A percentile compares a stretch with the other conserved stretches of the same genome.
These are phyloP conservation scores for Leptoteleia sp. DNA, from an alignment of 1,140 invertebrate species.

Conservation along the genomic window DNA sequence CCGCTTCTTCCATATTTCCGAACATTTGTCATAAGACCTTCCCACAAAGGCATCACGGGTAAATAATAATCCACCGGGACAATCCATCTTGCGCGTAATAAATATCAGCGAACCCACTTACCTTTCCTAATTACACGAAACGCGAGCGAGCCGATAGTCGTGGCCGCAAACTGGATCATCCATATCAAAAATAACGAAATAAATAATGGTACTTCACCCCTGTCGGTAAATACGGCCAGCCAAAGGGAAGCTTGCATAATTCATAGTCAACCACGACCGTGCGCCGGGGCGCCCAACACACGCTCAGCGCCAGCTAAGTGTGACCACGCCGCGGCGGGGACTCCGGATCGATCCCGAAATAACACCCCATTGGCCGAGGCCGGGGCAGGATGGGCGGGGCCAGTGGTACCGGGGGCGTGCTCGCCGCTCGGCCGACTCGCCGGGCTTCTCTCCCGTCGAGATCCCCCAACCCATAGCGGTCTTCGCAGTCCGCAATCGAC, in stretches of 20 bases:
- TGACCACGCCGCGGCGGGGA: not conserved
- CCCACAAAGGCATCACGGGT: not conserved
- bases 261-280: slow-evolving; percentile 32
- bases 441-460: slow-evolving; percentile 27
- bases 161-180: slow-evolving; percentile 28
- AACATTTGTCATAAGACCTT: no score
- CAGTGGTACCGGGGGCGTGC: not conserved
- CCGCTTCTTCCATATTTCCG: no score
- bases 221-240: slow-evolving; percentile 43
- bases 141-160: not conserved
- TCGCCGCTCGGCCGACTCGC: not conserved
- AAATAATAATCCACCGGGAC: not conserved
- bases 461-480: slow-evolving; percentile 17
- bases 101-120: not conserved
- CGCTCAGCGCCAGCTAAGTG: not conserved
- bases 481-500: slow-evolving; percentile 38
- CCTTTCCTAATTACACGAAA: slow-evolving; percentile 25
- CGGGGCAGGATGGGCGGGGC: not conserved
- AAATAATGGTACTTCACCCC: slow-evolving; percentile 40
- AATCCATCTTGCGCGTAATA: not conserved
- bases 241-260: slow-evolving; percentile 51
- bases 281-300: slow-evolving; percentile 8
- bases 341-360: slow-evolving; percentile 18
- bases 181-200: slow-evolving; percentile 35
- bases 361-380: not conserved